Evolutionary conservation across 1,140 invertebrate species (phyloP).

Genomic region (Bombus balteatus): DNA sequence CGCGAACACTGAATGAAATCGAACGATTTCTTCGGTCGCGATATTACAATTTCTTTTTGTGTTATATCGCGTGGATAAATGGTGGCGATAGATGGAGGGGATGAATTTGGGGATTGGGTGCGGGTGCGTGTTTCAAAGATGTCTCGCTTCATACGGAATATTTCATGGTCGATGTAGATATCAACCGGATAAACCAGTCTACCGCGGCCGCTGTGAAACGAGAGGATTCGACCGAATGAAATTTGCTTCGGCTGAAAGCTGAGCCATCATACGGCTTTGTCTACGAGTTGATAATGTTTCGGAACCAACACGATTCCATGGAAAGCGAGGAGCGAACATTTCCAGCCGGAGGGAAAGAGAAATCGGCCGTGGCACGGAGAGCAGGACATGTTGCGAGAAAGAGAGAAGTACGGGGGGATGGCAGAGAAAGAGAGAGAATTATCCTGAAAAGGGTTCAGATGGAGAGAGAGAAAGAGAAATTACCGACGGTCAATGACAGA

Average conservation of each 20-base stretch:
- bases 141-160: slow-evolving; percentile 20
- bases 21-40: neutral
- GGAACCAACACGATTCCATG: slow-evolving; percentile 47
- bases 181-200: slow-evolving; percentile 51
- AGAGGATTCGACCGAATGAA: slow-evolving; percentile 52
- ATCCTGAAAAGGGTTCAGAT: neutral
- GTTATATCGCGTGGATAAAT: neutral
- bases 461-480: slow-evolving; percentile 60
- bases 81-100: too few species aligned
- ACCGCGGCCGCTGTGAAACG: neutral
- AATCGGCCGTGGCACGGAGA: neutral
- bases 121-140: neutral
- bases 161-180: slow-evolving; percentile 36
- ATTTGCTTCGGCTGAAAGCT: slow-evolving; percentile 51
- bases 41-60: slow-evolving; percentile 18
- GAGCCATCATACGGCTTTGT: slow-evolving; percentile 63
- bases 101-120: too few species aligned
- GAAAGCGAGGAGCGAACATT: slow-evolving; percentile 31
- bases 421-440: neutral
- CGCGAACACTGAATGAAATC: neutral
- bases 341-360: slow-evolving; percentile 9
- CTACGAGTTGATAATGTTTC: slow-evolving; percentile 66
- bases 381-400: slow-evolving; percentile 8
- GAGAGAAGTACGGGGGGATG: neutral
- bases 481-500: slow-evolving; percentile 71